Evolutionary conservation across 2,113 vertebrate genomes (phyloP).

Genomic region (Prinia subflava): DNA sequence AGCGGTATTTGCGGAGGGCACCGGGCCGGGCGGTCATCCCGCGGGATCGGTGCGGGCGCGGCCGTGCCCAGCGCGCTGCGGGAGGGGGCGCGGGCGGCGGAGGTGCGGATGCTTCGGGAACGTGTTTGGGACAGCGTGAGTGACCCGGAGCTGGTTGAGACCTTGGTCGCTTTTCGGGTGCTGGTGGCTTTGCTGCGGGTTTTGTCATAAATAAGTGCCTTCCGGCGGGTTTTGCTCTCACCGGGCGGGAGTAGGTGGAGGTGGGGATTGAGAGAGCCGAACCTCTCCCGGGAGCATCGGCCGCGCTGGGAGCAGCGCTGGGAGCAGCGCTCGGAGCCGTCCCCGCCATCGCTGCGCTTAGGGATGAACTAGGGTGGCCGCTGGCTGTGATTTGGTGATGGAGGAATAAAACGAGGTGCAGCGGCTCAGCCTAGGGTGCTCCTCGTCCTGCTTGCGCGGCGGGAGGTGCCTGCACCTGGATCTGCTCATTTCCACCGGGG

Average conservation of each 20-base stretch:
- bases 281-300: background rate
- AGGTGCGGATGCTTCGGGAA: background rate
- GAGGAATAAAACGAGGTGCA: accelerated
- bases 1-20: background rate
- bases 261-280: background rate
- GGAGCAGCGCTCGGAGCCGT: background rate
- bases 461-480: accelerated
- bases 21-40: background rate
- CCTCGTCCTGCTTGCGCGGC: background rate
- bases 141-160: accelerated
- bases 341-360: accelerated
- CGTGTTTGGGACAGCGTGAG: accelerated
- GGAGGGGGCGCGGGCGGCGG: background rate
- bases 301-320: accelerated
- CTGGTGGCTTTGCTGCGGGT: background rate
- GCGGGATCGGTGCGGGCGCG: background rate
- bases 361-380: accelerated
- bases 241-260: background rate
- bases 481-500: background rate
- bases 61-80: background rate
- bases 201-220: accelerated
- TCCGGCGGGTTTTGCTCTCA: background rate
- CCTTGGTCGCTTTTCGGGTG: accelerated
- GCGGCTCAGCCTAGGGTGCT: background rate
- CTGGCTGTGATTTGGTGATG: accelerated